Evolutionary conservation across 2,113 vertebrate species (phyloP).

Genomic region (Caloenas nicobarica): DNA sequence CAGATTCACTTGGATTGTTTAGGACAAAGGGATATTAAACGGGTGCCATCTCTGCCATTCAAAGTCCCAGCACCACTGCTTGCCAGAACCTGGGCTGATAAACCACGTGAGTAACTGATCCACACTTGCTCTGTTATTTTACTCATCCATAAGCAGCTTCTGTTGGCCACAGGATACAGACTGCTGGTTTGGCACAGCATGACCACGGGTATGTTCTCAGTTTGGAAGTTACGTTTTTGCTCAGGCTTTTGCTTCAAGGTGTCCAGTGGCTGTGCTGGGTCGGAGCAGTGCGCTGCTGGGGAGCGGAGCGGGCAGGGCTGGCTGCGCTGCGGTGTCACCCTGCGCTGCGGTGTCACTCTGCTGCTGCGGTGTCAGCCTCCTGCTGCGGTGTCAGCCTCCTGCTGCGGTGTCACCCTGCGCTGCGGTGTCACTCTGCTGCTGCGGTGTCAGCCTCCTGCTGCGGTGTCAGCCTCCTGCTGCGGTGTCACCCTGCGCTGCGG

Average conservation of each 20-base stretch:
- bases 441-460: no score
- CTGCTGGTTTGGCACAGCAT: not conserved
- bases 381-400: not conserved
- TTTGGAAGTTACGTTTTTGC: not conserved
- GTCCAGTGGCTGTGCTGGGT: accelerated
- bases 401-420: not conserved
- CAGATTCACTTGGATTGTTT: not conserved
- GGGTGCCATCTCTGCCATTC: not conserved
- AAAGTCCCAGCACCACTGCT: not conserved
- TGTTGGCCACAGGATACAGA: not conserved
- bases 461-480: no score
- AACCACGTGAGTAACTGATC: accelerated
- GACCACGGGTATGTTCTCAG: not conserved
- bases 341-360: no score
- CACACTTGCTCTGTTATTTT: not conserved
- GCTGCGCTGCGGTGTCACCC: not conserved
- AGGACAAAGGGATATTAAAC: not conserved
- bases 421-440: no score
- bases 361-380: no score
- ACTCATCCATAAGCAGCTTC: accelerated
- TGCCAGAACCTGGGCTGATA: not conserved
- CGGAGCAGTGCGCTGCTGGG: not conserved
- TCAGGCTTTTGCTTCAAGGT: not conserved
- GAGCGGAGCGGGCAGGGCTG: not conserved
- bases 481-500: no score